Evolutionary conservation across 2,113 vertebrate species (phyloP).

Genomic region (Micronycteris hirsuta): DNA sequence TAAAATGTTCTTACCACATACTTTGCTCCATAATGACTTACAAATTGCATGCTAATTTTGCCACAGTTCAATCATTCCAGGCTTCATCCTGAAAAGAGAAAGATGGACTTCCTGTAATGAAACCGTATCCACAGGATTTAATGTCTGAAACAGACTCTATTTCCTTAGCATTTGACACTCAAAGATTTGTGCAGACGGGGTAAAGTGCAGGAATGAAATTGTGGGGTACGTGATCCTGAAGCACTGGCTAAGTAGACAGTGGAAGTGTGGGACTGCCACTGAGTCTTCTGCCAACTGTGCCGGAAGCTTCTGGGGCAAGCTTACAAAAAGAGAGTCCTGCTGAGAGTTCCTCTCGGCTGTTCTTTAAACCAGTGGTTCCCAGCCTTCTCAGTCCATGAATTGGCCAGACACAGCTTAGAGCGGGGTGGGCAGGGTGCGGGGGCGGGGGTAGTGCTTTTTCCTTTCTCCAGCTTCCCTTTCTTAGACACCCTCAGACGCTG

Average conservation of each 20-base stretch:
- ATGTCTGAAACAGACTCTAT: neutral
- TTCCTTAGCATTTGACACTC: neutral
- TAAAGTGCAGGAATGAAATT: rapidly evolving
- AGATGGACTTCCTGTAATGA: conserved; percentile 62
- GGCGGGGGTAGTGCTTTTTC: neutral
- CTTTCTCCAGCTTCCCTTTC: neutral
- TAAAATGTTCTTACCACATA: conserved; percentile 80
- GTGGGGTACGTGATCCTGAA: neutral
- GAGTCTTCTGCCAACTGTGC: neutral
- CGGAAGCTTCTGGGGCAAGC: neutral
- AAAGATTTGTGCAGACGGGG: neutral
- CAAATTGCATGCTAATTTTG: conserved; percentile 85
- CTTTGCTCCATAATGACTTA: conserved; percentile 81
- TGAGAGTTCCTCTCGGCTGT: conserved; percentile 32
- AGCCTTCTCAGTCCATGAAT: neutral
- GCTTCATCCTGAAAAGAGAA: conserved; percentile 71
- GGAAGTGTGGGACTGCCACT: neutral
- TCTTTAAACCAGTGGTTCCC: conserved; percentile 44
- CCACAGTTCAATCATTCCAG: conserved; percentile 68
- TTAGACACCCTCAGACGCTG: neutral
- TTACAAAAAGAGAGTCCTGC: neutral
- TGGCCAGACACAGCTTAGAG: neutral
- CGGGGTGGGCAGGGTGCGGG: neutral
- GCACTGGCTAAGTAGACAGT: neutral
- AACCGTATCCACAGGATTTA: conserved; percentile 42